These are phyloP conservation scores for Drosophila monieri DNA, from an alignment of 2,888 invertebrate species.

Conservation along the genomic window DNA sequence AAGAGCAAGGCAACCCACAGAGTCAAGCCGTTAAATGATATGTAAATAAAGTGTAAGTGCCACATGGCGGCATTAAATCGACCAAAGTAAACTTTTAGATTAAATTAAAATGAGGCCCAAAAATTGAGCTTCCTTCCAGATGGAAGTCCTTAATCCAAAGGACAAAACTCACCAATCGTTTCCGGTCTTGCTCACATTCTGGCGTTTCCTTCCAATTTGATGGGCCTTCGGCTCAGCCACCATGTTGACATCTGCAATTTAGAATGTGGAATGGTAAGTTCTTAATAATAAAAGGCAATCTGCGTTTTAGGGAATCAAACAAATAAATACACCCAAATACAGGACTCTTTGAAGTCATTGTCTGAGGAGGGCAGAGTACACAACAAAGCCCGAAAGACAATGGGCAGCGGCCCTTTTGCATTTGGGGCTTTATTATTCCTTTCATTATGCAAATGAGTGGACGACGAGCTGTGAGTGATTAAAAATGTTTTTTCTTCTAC, in stretches of 20 bases:
- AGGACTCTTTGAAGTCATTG: conserved; percentile 53
- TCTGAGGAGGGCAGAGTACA: conserved; percentile 31
- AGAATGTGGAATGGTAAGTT: conserved; percentile 15
- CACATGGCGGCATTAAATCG: conserved; percentile 71
- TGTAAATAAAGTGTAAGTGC: conserved; percentile 81
- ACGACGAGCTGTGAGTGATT: conserved; percentile 55
- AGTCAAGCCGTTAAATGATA: conserved; percentile 81
- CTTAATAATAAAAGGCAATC: conserved; percentile 31
- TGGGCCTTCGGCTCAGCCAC: conserved; percentile 89
- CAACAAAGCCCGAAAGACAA: conserved; percentile 35
- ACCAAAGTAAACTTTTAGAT: conserved; percentile 57
- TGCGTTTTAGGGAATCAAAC: conserved; percentile 29
- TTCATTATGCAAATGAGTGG: conserved; percentile 69
- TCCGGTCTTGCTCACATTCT: conserved; percentile 87
- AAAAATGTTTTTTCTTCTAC: conserved; percentile 41
- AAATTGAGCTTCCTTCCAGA: conserved; percentile 15
- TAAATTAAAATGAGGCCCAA: conserved; percentile 63
- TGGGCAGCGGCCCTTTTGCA: conserved; percentile 12
- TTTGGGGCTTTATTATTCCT: conserved; percentile 25
- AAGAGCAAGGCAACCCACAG: conserved; percentile 1
- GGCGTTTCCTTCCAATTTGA: conserved; percentile 87
- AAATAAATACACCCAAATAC: conserved; percentile 14
- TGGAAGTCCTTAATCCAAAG: background rate
- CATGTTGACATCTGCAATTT: conserved; percentile 88
- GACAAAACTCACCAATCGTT: conserved; percentile 86